Evolutionary conservation across 2,888 invertebrate genomes (phyloP).

Genomic region (Meta bourneti): DNA sequence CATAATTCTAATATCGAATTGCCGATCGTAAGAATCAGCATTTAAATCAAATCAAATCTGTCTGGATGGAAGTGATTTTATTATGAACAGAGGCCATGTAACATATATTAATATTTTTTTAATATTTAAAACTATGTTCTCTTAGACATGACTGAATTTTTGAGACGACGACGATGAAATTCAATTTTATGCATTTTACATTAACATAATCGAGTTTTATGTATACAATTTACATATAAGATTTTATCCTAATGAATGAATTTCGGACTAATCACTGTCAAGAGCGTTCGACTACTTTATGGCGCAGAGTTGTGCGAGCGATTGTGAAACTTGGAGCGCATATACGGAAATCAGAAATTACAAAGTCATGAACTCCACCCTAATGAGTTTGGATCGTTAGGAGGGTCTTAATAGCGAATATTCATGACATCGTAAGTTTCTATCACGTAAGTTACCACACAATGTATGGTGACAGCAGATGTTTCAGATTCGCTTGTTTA

Average conservation of each 20-base stretch:
- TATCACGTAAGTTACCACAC: not conserved
- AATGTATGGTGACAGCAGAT: constrained; percentile 13
- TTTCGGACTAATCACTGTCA: not conserved
- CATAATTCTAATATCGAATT: no score
- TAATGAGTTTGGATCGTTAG: constrained; percentile 39
- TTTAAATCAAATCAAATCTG: no score
- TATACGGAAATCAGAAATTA: constrained; percentile 13
- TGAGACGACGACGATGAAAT: no score
- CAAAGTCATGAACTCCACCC: constrained; percentile 29
- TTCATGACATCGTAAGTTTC: not conserved
- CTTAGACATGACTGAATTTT: no score
- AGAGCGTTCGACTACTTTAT: not conserved
- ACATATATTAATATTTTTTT: no score
- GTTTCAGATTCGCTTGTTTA: not conserved
- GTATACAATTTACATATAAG: no score
- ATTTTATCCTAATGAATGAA: not conserved
- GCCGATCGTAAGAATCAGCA: no score
- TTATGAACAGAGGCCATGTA: no score
- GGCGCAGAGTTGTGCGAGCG: not conserved
- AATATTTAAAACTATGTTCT: no score
- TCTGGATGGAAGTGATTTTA: no score
- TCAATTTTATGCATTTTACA: no score
- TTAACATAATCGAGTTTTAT: no score
- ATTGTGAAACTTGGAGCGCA: not conserved
- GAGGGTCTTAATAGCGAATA: constrained; percentile 32